Percentiles rank a stretch among this genome's conserved stretches.
phyloP scores from a whole-genome alignment of 2,888 invertebrate species.

The Nematopogon swammerdamellus region DNA sequence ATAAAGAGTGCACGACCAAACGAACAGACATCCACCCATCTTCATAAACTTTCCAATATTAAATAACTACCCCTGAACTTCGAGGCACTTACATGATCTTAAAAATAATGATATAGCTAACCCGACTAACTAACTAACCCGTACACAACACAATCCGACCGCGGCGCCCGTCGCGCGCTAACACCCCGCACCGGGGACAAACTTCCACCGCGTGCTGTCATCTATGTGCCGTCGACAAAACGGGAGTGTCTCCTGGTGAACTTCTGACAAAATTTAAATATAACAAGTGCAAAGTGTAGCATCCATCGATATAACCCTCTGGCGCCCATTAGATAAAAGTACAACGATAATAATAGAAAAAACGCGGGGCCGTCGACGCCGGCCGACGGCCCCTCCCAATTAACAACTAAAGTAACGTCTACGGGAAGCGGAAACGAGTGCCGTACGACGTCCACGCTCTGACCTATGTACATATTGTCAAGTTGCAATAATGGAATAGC shows the following conservation, averaged over 20 bases:
- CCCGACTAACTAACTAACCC: slow-evolving; percentile 33
- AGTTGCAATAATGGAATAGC: slow-evolving; percentile 47
- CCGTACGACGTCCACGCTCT: slow-evolving; percentile 25
- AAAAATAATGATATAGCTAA: slow-evolving; percentile 50
- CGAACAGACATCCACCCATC: neutral
- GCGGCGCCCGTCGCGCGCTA: neutral
- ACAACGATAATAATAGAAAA: neutral
- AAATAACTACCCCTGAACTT: slow-evolving; percentile 37
- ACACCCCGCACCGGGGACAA: neutral
- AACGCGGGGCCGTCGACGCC: neutral
- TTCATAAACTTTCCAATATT: neutral
- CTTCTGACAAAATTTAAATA: slow-evolving; percentile 29
- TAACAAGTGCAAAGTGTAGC: slow-evolving; percentile 27
- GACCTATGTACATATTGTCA: slow-evolving; percentile 45
- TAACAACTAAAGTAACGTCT: neutral
- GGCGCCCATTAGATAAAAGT: neutral
- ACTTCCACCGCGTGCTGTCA: slow-evolving; percentile 33
- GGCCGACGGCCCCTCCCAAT: neutral
- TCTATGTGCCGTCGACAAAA: slow-evolving; percentile 33
- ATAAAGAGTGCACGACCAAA: neutral
- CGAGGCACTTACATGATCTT: slow-evolving; percentile 55
- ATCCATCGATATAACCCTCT: slow-evolving; percentile 27
- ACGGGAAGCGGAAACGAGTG: neutral
- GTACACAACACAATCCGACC: slow-evolving; percentile 15
- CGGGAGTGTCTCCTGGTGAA: slow-evolving; percentile 35